phyloP scores from a whole-genome alignment of 2,888 invertebrate genomes.

The Cheilosia variabilis region DNA sequence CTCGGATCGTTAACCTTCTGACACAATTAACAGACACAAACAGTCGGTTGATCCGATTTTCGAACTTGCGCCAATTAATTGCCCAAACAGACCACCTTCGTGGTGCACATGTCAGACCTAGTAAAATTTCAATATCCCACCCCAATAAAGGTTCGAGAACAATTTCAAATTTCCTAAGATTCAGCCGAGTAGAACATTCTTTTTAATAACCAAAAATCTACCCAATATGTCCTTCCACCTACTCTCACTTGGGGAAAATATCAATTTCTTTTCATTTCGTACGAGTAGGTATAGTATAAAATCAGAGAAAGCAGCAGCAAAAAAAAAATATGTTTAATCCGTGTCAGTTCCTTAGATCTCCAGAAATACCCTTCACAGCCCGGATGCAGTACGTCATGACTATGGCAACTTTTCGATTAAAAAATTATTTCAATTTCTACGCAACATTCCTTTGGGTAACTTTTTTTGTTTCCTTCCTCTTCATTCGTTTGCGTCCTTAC shows the following conservation, averaged over 20 bases:
- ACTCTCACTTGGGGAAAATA: not conserved
- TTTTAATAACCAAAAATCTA: conserved; percentile 1
- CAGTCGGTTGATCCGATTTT: too few relatives aligned
- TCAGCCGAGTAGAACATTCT: not conserved
- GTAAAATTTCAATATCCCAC: too few relatives aligned
- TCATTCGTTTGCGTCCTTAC: conserved; percentile 32
- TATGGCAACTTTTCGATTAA: conserved; percentile 72
- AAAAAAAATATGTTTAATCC: conserved; percentile 12
- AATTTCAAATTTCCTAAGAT: too few relatives aligned
- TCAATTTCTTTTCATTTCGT: conserved; percentile 4
- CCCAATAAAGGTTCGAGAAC: too few relatives aligned
- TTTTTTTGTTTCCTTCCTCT: conserved; percentile 10
- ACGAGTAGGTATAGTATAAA: conserved; percentile 3
- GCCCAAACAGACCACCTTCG: too few relatives aligned
- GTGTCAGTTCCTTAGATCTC: conserved; percentile 58
- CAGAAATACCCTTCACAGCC: conserved; percentile 15
- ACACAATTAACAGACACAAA: too few relatives aligned
- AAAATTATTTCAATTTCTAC: conserved; percentile 73
- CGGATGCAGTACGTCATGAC: conserved; percentile 37
- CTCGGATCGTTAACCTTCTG: too few relatives aligned
- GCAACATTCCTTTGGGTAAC: conserved; percentile 66
- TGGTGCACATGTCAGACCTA: too few relatives aligned
- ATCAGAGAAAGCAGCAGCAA: not conserved
- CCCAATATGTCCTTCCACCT: conserved; percentile 26
- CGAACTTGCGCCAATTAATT: too few relatives aligned